Evolutionary conservation across 53 echinoderm and acorn worm genomes (phyloP).

Genomic region (Apostichopus leukothele): DNA sequence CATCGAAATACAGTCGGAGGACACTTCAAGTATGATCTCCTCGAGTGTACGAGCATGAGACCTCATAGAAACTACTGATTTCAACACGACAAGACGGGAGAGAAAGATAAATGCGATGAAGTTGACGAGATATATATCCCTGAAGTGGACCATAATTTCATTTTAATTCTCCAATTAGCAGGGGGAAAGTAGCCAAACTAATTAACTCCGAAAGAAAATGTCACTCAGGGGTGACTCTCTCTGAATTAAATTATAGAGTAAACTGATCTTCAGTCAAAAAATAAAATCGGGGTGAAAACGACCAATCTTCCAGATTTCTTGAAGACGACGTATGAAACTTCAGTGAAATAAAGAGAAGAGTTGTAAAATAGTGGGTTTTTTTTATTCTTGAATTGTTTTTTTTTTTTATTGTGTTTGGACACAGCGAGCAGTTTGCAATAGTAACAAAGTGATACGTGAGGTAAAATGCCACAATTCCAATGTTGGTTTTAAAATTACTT

Average conservation of each 20-base stretch:
- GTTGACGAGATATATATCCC: constrained; percentile 1
- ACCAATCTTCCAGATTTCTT: too few relatives aligned
- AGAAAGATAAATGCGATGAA: constrained; percentile 15
- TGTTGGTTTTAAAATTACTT: too few relatives aligned
- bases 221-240: constrained; percentile 20
- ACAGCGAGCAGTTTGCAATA: too few relatives aligned
- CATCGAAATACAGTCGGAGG: constrained; percentile 41
- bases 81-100: constrained; percentile 5
- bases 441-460: too few relatives aligned
- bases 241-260: background rate
- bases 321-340: too few relatives aligned
- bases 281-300: background rate
- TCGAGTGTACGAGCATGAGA: constrained; percentile 18
- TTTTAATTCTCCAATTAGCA: constrained; percentile 36
- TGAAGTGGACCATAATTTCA: constrained; percentile 40
- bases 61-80: constrained; percentile 38
- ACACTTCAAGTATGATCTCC: constrained; percentile 37
- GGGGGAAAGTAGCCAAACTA: constrained; percentile 11
- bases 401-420: too few relatives aligned
- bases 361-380: too few relatives aligned
- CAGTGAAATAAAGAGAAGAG: too few relatives aligned
- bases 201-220: constrained; percentile 8
- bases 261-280: constrained; percentile 1
- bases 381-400: too few relatives aligned
- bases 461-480: too few relatives aligned